Evolutionary conservation across 2,113 vertebrate genomes (phyloP), one percentile per base, ranked within the genome.

Genomic region (Pleuronectes platessa): DNA sequence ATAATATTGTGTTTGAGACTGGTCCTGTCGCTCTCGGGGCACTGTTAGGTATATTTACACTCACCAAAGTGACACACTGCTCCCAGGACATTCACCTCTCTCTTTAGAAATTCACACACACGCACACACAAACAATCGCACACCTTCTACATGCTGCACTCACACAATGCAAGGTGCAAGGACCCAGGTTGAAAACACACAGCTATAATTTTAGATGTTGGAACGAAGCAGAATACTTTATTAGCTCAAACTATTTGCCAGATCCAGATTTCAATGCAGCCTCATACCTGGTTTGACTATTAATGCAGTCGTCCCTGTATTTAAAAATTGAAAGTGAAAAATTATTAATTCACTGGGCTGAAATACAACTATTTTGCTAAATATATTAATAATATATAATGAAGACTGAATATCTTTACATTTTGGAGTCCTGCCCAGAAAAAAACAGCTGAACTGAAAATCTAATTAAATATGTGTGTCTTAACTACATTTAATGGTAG

Each of bases 1-100:
- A 92, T 90, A 94, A 94, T 91, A 93, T 90, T 91, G 88, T 93
- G 90, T 90, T 89, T 49, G 78, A 79, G 86, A 70, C 75, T 66
- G 82, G 80, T 78, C 51, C 69, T 78, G 76, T 69, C 67, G 70
- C 59, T 93, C 92, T 91, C 89, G 79, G 56, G 83, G 81, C 21
- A 11, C 71, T 69, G 73, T 79, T 79, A 63, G 88, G 82, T 92
- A 86, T 92, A 92, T 94, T 94, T 93, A 91, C 86, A 76, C 79
- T 81, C 76, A 71, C 88, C 82, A 87, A 88, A 90, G 88, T 89
- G 87, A 90, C 69, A 12, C 58, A 3, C 85, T 66, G 71, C 72
- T 91, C 89, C 87, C 85, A 70, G 74, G 85, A 82, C 81, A 86
- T 80, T 76, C 83, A 67, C 64, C 18, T 40, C 49, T 73, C 74